Evolutionary conservation across 2,888 invertebrate genomes (phyloP).

Genomic region (Calameuta pallipes): DNA sequence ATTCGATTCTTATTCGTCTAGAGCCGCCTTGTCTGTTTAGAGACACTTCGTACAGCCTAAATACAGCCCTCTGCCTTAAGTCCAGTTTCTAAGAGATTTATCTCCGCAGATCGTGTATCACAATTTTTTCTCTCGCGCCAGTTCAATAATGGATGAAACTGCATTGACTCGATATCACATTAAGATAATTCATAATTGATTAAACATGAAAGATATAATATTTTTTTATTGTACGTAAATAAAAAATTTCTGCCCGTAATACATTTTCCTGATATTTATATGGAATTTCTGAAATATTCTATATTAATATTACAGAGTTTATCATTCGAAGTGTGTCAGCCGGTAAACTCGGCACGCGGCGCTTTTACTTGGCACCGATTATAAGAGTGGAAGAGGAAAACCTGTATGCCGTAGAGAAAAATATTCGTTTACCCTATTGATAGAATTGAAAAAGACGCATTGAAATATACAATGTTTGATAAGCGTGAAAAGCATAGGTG

Average conservation of each 20-base stretch:
- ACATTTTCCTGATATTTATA: background rate
- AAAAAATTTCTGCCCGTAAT: background rate
- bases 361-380: constrained; percentile 5
- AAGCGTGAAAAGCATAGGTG: background rate
- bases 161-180: background rate
- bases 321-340: background rate
- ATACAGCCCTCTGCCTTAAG: constrained; percentile 37
- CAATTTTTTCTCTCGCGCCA: background rate
- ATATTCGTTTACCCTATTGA: background rate
- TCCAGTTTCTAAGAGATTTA: background rate
- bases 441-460: background rate
- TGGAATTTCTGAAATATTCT: background rate
- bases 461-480: background rate
- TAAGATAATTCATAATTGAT: constrained; percentile 8
- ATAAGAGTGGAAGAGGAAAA: background rate
- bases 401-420: background rate
- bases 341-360: background rate
- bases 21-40: constrained; percentile 55
- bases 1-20: constrained; percentile 50
- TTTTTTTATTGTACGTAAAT: background rate
- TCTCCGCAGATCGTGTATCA: background rate
- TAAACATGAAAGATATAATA: constrained; percentile 14
- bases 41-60: constrained; percentile 52
- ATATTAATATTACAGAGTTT: background rate
- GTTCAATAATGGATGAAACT: background rate